Conservation (phyloP, 2,113 vertebrate genomes). For the Heterotilapia buettikoferi region DNA sequence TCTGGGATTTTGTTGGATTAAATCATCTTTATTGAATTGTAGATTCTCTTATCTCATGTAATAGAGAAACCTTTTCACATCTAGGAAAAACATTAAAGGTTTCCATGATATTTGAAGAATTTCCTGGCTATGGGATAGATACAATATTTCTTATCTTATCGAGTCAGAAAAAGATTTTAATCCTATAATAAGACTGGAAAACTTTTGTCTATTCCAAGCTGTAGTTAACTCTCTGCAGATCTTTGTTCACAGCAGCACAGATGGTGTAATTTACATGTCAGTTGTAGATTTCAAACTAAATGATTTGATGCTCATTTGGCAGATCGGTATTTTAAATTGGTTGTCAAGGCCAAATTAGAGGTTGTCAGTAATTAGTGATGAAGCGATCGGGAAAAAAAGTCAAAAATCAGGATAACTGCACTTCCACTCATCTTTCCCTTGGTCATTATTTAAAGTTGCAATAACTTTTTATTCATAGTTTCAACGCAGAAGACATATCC, state of each 20-base stretch:
- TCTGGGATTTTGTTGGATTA: background rate
- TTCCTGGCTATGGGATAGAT: background rate
- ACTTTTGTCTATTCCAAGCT: background rate
- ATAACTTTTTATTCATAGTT: background rate
- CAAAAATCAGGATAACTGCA: background rate
- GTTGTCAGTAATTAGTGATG: background rate
- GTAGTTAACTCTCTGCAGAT: background rate
- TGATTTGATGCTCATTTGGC: background rate
- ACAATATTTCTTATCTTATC: background rate
- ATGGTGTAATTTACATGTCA: background rate
- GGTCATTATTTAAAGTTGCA: background rate
- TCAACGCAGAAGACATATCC: background rate
- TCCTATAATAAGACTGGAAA: background rate
- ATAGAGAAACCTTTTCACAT: background rate
- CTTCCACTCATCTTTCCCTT: background rate
- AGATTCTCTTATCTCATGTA: background rate
- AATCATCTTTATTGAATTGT: background rate
- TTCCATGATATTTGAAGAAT: background rate
- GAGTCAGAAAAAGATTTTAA: background rate
- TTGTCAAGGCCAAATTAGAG: background rate
- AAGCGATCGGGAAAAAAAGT: fast-evolving
- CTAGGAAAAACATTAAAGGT: background rate
- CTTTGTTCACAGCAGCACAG: background rate
- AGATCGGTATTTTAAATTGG: background rate
- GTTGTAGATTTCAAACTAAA: background rate